phyloP scores from a whole-genome alignment of 2,113 vertebrate genomes.

The Psephotus haematonotus region DNA sequence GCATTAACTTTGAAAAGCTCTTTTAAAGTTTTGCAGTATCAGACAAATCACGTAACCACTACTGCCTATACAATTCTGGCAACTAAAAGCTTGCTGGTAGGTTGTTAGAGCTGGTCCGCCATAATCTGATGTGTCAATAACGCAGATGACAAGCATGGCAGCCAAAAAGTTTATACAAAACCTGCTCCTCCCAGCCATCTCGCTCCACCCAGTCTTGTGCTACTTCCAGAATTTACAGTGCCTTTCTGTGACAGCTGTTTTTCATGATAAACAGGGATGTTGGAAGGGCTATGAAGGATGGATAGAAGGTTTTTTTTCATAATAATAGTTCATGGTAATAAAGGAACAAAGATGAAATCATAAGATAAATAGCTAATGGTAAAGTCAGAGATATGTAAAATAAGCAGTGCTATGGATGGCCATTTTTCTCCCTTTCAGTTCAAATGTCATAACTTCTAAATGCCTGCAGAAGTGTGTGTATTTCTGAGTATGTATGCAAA shows the following conservation, averaged over 20 bases:
- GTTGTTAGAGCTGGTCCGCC: neutral
- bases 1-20: neutral
- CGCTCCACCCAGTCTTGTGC: neutral
- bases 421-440: neutral
- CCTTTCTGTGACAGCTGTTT: neutral
- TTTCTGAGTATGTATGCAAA: neutral
- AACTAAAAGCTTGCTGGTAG: neutral
- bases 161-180: neutral
- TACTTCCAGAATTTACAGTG: neutral
- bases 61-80: neutral
- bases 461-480: neutral
- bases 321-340: neutral
- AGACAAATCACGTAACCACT: neutral
- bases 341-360: neutral
- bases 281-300: neutral
- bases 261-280: neutral
- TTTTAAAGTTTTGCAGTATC: neutral
- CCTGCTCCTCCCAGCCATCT: neutral
- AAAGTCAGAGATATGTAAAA: neutral
- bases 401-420: neutral
- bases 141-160: neutral
- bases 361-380: neutral
- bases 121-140: accelerated
- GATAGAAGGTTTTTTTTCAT: neutral
- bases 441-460: neutral